These are phyloP conservation scores for Iphiclides podalirius DNA, from an alignment of 2,888 invertebrate species.

Conservation along the genomic window DNA sequence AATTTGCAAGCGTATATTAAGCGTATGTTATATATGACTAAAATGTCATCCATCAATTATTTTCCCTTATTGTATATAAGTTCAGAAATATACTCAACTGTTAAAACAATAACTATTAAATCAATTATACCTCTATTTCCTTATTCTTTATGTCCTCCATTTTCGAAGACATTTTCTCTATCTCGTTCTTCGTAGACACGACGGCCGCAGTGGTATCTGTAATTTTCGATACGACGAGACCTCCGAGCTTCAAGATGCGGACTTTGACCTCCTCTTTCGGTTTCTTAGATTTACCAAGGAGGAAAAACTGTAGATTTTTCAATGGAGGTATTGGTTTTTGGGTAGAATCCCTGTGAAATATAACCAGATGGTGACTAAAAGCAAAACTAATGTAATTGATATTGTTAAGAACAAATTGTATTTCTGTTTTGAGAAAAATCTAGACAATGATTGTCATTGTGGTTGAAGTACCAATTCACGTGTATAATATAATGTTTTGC, in stretches of 20 bases:
- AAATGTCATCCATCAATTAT: too few relatives aligned
- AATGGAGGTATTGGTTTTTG: conserved; percentile 84
- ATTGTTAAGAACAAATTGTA: too few relatives aligned
- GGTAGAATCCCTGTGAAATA: conserved; percentile 79
- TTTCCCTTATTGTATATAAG: too few relatives aligned
- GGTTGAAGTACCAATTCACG: too few relatives aligned
- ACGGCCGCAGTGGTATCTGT: conserved; percentile 85
- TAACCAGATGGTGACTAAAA: too few relatives aligned
- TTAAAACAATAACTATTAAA: too few relatives aligned
- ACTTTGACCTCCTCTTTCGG: conserved; percentile 83
- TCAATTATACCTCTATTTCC: conserved; percentile 82
- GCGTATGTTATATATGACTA: too few relatives aligned
- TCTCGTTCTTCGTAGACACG: conserved; percentile 84
- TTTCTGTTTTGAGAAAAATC: too few relatives aligned
- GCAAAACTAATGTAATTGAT: too few relatives aligned
- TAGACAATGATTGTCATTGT: too few relatives aligned
- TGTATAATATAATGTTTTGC: too few relatives aligned
- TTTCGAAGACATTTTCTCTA: conserved; percentile 83
- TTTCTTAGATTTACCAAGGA: conserved; percentile 79
- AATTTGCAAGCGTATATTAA: too few relatives aligned
- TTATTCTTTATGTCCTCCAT: conserved; percentile 83
- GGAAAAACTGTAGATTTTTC: conserved; percentile 88
- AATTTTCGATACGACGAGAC: conserved; percentile 84
- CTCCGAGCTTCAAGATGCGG: conserved; percentile 87
- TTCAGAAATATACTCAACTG: background rate